Evolutionary conservation across 1,140 invertebrate genomes (phyloP).

Genomic region (Conus betulinus): DNA sequence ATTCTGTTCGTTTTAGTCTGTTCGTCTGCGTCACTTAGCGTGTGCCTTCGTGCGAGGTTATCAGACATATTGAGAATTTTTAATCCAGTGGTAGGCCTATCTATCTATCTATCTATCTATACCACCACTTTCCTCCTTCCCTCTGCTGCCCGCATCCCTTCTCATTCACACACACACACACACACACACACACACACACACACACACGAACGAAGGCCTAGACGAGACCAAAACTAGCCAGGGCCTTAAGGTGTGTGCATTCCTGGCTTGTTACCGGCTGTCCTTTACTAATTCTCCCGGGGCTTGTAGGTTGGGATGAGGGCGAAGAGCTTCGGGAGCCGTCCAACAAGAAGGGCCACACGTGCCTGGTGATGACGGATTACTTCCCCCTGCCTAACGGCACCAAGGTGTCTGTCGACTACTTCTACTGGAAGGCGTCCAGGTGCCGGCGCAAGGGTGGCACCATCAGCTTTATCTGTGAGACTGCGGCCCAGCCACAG

Average conservation of each 20-base stretch:
- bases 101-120: too few relatives aligned
- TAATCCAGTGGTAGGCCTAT: too few relatives aligned
- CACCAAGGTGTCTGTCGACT: slow-evolving; percentile 29
- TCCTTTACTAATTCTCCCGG: not conserved
- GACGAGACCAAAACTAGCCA: not conserved
- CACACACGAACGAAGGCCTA: not conserved
- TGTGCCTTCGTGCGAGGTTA: too few relatives aligned
- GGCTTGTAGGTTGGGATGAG: slow-evolving; percentile 23
- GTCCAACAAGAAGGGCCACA: not conserved
- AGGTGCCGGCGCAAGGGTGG: slow-evolving; percentile 2
- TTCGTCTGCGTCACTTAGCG: too few relatives aligned
- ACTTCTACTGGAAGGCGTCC: slow-evolving; percentile 47
- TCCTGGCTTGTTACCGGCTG: not conserved
- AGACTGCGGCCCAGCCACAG: slow-evolving; percentile 20
- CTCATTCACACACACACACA: slow-evolving; percentile 9
- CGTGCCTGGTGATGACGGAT: slow-evolving; percentile 44
- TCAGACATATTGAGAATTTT: too few relatives aligned
- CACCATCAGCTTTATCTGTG: slow-evolving; percentile 48
- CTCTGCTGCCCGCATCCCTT: not conserved
- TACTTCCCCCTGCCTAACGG: slow-evolving; percentile 31
- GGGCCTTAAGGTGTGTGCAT: not conserved
- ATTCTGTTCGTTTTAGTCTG: too few relatives aligned
- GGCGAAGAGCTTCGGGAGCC: slow-evolving; percentile 25
- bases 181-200: slow-evolving; percentile 24
- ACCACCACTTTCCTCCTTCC: too few relatives aligned